A percentile compares a stretch with the other conserved stretches of the same genome.
Evolutionary conservation across 2,888 invertebrate species (phyloP).

Genomic region (Drosophila paucipuncta): DNA sequence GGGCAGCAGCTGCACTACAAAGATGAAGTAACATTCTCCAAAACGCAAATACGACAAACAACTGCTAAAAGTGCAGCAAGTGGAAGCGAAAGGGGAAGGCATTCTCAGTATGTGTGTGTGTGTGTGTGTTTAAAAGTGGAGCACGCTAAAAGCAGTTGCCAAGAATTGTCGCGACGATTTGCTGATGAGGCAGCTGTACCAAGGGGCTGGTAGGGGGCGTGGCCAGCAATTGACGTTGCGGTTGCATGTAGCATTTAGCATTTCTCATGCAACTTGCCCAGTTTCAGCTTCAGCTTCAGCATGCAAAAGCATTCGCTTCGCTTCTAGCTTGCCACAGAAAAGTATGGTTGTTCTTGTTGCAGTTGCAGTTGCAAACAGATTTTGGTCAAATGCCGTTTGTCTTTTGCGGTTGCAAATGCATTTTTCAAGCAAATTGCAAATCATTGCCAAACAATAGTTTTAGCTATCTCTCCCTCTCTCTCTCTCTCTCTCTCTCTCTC

Average conservation of each 20-base stretch:
- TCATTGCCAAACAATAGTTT: slow-evolving; percentile 81
- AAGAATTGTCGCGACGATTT: slow-evolving; percentile 76
- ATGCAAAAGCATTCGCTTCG: slow-evolving; percentile 55
- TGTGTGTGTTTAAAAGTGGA: slow-evolving; percentile 33
- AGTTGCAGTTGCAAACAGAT: slow-evolving; percentile 16
- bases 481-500: slow-evolving; percentile 6
- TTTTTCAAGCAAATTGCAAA: slow-evolving; percentile 82
- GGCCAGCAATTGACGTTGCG: slow-evolving; percentile 79
- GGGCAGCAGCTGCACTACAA: background rate
- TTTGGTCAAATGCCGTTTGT: slow-evolving; percentile 64
- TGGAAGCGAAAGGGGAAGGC: background rate
- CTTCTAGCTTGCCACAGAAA: slow-evolving; percentile 13
- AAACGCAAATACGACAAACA: slow-evolving; percentile 50
- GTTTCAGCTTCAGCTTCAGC: slow-evolving; percentile 17
- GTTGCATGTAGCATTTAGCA: slow-evolving; percentile 65
- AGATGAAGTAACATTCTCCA: slow-evolving; percentile 25
- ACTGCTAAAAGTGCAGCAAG: slow-evolving; percentile 45
- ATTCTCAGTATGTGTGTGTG: background rate
- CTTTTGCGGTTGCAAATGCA: slow-evolving; percentile 79
- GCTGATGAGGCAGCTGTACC: slow-evolving; percentile 59
- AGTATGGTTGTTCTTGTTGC: slow-evolving; percentile 25
- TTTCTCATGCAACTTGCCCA: slow-evolving; percentile 41
- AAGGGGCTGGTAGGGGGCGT: slow-evolving; percentile 34
- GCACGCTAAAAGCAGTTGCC: slow-evolving; percentile 65
- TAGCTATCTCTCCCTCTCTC: slow-evolving; percentile 9